These are phyloP conservation scores for Benitochromis conjunctus DNA, from an alignment of 2,113 vertebrate species.

Conservation along the genomic window DNA sequence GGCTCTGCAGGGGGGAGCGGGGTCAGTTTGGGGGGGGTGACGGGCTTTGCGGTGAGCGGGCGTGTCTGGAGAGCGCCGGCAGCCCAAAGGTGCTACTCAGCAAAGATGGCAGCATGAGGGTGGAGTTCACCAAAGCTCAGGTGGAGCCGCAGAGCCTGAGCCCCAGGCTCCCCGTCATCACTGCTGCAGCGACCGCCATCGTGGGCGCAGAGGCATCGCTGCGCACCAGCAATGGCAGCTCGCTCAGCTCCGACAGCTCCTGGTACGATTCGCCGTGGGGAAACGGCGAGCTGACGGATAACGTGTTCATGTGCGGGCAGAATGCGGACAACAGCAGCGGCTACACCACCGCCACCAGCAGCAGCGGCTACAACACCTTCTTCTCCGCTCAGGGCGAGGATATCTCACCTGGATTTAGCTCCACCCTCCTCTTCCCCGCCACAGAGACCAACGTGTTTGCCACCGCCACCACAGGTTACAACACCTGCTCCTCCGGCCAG, in stretches of 20 bases:
- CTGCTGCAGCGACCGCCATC: not conserved
- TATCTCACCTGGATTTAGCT: constrained; percentile 21
- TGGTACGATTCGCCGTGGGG: constrained; percentile 95
- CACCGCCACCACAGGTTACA: constrained; percentile 3
- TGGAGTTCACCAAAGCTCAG: constrained; percentile 82
- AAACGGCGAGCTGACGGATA: constrained; percentile 74
- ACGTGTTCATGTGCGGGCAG: constrained; percentile 67
- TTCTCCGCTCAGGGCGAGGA: constrained; percentile 52
- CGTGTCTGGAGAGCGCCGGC: constrained; percentile 62
- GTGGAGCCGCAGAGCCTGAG: constrained; percentile 50
- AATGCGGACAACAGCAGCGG: constrained; percentile 42
- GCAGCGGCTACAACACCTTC: constrained; percentile 31
- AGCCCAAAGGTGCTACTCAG: constrained; percentile 88
- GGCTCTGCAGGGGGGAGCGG: constrained; percentile 41
- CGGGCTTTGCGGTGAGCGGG: constrained; percentile 65
- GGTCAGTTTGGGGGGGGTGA: constrained; percentile 23
- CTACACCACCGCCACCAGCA: constrained; percentile 20
- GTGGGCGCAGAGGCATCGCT: constrained; percentile 57
- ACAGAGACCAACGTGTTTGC: not conserved
- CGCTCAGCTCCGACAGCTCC: constrained; percentile 87
- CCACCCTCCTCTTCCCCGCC: constrained; percentile 9
- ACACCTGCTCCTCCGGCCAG: constrained; percentile 41
- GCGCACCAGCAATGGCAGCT: constrained; percentile 89
- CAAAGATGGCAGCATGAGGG: constrained; percentile 80
- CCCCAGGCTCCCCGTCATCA: not conserved